Evolutionary conservation across 2,797 vertebrate species (phyloP), one percentile per base, ranked within the genome.

Genomic region (Novumbra hubbsi): DNA sequence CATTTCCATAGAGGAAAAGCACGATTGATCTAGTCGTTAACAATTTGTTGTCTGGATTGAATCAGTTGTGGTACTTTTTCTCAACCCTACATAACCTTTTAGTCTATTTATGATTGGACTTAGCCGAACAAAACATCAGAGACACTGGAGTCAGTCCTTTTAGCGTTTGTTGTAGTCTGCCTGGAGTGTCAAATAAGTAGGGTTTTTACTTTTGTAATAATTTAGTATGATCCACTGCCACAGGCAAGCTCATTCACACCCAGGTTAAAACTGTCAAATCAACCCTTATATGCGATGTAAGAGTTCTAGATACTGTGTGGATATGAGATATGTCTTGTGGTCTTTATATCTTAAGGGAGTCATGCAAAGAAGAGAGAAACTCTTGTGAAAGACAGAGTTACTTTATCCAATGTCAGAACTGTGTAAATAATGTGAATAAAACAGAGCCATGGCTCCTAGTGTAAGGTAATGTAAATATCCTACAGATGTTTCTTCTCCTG

Each of bases 391-490:
- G 62, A 21, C 28, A 15, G 27, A 32, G 21, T 64, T 24, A n/a
- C 70, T 73, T 82, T 76, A 70, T 80, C 75, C 49, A 60, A 72
- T 70, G 75, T 76, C 62, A 55, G 32, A n/a, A 71, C 50, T 92
- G 90, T 92, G 90, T 91, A 91, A 78, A 92, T 92, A 89, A 84
- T 92, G 90, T 91, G 86, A 66, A 92, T 92, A 90, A 60, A 72
- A 76, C 72, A 87, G 86, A 87, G 88, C 62, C 88, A 88, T 84
- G 80, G 86, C 73, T 81, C 79, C 74, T 65, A 68, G 73, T 93
- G 91, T 94, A 93, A 91, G 83, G 94, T 92, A 90, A 84, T 94
- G 91, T 94, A 92, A 71, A 91, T 87, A 87, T 49, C 76, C 76
- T 70, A 68, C 82, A 71, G 78, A 84, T 86, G 85, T 89, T 88